Evolutionary conservation across 2,888 invertebrate genomes (phyloP), one percentile per base, ranked within the genome.

Genomic region (Anthoptus insignis): DNA sequence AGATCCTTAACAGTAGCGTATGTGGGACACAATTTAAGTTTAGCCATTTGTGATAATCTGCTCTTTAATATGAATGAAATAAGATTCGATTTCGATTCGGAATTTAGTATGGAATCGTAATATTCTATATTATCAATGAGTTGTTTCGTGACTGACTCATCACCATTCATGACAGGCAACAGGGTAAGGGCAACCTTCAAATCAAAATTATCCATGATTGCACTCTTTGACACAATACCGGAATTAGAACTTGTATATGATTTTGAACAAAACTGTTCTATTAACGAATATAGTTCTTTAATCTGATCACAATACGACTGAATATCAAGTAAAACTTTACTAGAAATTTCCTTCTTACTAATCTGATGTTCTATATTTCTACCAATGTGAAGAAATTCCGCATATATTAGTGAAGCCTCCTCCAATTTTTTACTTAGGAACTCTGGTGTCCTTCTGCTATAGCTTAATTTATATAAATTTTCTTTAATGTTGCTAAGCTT

Each of bases 111-210:
- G 3, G 37, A 37, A 6, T 37, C 37, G n/a, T 64, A 64, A 27
- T 61, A 64, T 8, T 64, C 52, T 22, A 67, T 65, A 37, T 53
- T 60, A 32, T 64, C 60, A 9, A 68, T 65, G 13, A 65, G 32
- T 57, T 65, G 56, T 50, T 63, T 64, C 7, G 34, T 57, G 16
- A 22, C 37, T 13, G 16, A 7, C 37, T 63, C 50, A 29, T 63
- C 39, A 16, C 61, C 64, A 3, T 27, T 50, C 56, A 60, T 56
- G 16, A 64, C 45, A 24, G 65, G 65, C 32, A 68, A 64, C 50
- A 68, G 57, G 14, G 32, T 64, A 27, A 66, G 42, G 21, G 64
- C 66, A 9, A 29, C 22, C 59, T 59, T 58, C 45, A 53, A 45
- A 37, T 58, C 52, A 24, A 64, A 58, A 13, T 13, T 53, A 19